Conservation (phyloP, 2,888 invertebrate species). For the Thereva nobilitata region DNA sequence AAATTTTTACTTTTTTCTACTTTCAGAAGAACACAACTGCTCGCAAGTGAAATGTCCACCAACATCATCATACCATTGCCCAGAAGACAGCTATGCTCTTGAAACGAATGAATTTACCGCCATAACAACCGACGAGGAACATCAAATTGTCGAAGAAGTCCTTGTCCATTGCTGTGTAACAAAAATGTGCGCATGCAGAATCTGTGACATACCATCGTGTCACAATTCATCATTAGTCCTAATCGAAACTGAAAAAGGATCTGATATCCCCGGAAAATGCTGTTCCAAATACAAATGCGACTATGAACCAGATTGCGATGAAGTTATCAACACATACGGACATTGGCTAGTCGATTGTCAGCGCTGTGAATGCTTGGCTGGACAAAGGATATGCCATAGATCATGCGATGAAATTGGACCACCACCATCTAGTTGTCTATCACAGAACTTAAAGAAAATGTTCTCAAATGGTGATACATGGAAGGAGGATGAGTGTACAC, state of each 20-base stretch:
- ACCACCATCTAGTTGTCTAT: constrained; percentile 50
- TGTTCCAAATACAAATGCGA: constrained; percentile 60
- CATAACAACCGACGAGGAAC: constrained; percentile 41
- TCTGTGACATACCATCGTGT: constrained; percentile 54
- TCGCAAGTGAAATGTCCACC: constrained; percentile 53
- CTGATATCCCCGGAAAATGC: constrained; percentile 57
- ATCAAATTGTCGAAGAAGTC: constrained; percentile 47
- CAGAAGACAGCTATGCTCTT: constrained; percentile 52
- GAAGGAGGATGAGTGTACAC: constrained; percentile 53
- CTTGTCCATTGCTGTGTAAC: constrained; percentile 51
- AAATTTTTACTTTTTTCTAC: constrained; percentile 39
- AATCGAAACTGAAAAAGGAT: constrained; percentile 50
- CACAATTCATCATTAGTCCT: constrained; percentile 48
- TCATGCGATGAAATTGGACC: constrained; percentile 52
- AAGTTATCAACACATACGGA: constrained; percentile 48
- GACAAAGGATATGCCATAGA: constrained; percentile 52
- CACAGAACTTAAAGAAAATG: constrained; percentile 50
- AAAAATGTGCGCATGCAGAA: constrained; percentile 53
- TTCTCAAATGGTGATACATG: constrained; percentile 53
- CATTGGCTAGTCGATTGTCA: constrained; percentile 53
- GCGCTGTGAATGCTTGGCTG: constrained; percentile 52
- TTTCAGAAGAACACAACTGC: constrained; percentile 51
- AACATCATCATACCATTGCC: constrained; percentile 51
- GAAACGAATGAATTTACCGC: constrained; percentile 44
- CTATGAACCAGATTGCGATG: constrained; percentile 54